Percentiles rank a stretch among this genome's conserved stretches.
Conservation (phyloP, 2,113 vertebrate genomes). For the Colius striatus region DNA sequence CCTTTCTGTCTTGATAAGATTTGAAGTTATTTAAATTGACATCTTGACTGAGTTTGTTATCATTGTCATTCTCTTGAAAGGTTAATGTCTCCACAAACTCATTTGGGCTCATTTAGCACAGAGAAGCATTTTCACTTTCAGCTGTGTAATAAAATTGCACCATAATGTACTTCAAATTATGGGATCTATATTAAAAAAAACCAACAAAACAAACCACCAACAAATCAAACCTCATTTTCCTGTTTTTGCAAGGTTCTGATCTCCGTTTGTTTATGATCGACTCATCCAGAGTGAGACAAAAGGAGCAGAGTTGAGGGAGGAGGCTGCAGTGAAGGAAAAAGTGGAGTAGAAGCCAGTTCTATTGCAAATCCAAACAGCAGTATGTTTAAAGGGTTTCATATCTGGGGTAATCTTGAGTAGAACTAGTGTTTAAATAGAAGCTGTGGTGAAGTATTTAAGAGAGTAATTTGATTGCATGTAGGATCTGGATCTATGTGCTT, state of each 20-base stretch:
- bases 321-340: not conserved
- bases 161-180: not conserved
- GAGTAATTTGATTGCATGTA: not conserved
- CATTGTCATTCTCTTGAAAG: not conserved
- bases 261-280: not conserved
- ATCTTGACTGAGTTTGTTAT: not conserved
- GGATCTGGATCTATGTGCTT: not conserved
- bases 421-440: not conserved
- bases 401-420: not conserved
- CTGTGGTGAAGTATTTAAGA: not conserved
- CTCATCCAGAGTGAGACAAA: not conserved
- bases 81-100: not conserved
- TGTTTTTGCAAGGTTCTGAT: not conserved
- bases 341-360: not conserved
- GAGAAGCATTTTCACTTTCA: not conserved
- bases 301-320: not conserved
- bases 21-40: not conserved
- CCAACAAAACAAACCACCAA: not conserved
- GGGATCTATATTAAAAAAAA: not conserved
- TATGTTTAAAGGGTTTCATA: not conserved
- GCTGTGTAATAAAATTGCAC: not conserved
- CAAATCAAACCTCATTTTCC: rapidly evolving
- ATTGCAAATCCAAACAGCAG: not conserved
- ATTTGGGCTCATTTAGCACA: not conserved
- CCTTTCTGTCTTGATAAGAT: not conserved